Percentiles rank a stretch among this genome's conserved stretches.
Conservation (phyloP, 2,888 invertebrate genomes). For the Drosophila mettleri region DNA sequence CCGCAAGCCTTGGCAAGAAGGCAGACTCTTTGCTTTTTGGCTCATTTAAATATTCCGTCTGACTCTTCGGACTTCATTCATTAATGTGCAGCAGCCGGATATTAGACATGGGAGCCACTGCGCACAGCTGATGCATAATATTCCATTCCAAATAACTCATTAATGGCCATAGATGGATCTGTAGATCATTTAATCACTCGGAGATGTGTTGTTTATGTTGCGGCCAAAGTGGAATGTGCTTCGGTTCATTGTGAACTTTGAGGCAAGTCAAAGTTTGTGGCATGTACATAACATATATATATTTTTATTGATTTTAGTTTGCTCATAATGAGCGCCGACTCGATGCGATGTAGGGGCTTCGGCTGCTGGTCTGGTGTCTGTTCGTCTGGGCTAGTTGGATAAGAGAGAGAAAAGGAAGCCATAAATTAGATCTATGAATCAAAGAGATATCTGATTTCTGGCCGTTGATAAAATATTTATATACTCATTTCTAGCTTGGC, state of each 20-base stretch:
- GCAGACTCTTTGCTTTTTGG: constrained; percentile 7
- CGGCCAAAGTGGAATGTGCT: constrained; percentile 56
- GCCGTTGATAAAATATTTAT: constrained; percentile 82
- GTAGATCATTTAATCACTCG: constrained; percentile 53
- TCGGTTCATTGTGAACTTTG: constrained; percentile 25
- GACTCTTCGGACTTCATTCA: constrained; percentile 11
- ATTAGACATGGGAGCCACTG: constrained; percentile 5
- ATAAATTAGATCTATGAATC: constrained; percentile 84
- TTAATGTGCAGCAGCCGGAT: constrained; percentile 10
- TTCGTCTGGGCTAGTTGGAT: constrained; percentile 60
- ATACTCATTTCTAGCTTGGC: constrained; percentile 73
- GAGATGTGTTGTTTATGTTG: constrained; percentile 46
- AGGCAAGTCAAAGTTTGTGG: constrained; percentile 54
- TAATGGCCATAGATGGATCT: constrained; percentile 45
- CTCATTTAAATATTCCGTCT: constrained; percentile 62
- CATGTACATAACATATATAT: constrained; percentile 58
- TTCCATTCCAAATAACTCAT: constrained; percentile 65
- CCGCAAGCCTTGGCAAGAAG: constrained; percentile 22
- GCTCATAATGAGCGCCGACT: constrained; percentile 74
- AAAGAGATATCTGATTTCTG: constrained; percentile 83
- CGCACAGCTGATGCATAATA: constrained; percentile 6
- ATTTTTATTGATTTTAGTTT: constrained; percentile 82
- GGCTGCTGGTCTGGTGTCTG: constrained; percentile 58
- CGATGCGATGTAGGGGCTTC: constrained; percentile 11
- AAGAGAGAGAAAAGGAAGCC: constrained; percentile 79